Percentiles rank a stretch among this genome's conserved stretches.
Conservation (phyloP, 2,888 invertebrate species). For the Trachelus troglodyta region DNA sequence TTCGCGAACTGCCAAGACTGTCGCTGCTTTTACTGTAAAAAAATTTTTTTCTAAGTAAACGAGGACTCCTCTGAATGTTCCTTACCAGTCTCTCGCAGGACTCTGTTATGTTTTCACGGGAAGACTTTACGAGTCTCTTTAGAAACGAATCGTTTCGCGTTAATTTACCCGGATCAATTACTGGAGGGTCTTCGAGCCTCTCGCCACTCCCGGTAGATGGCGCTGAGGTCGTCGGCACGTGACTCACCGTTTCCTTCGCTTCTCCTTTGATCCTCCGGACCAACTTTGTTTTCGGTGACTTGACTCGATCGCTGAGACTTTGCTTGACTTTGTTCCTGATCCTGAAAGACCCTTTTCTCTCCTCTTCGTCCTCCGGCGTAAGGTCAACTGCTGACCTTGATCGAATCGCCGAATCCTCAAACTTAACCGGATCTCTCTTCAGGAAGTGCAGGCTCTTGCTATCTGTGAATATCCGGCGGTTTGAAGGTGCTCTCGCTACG, state of each 20-base stretch:
- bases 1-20: slow-evolving; percentile 12
- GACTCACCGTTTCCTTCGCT: background rate
- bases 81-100: slow-evolving; percentile 50
- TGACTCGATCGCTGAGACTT: slow-evolving; percentile 35
- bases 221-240: background rate
- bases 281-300: background rate
- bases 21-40: slow-evolving; percentile 29
- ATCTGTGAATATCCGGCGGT: slow-evolving; percentile 56
- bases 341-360: slow-evolving; percentile 3
- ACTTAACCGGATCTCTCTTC: background rate
- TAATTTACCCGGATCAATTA: slow-evolving; percentile 9
- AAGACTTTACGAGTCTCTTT: slow-evolving; percentile 45
- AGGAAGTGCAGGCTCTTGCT: slow-evolving; percentile 28
- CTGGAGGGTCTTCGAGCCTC: background rate
- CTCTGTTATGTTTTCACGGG: slow-evolving; percentile 44
- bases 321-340: slow-evolving; percentile 24
- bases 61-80: slow-evolving; percentile 49
- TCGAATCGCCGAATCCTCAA: background rate
- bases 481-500: slow-evolving; percentile 44
- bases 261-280: background rate
- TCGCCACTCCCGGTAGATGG: background rate
- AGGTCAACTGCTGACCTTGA: slow-evolving; percentile 8
- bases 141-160: slow-evolving; percentile 45
- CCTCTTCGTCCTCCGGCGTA: background rate
- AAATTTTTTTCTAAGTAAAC: slow-evolving; percentile 38